Base-by-base conservation (phyloP, 2,113 vertebrate genomes). In the Caracal caracal region DNA sequence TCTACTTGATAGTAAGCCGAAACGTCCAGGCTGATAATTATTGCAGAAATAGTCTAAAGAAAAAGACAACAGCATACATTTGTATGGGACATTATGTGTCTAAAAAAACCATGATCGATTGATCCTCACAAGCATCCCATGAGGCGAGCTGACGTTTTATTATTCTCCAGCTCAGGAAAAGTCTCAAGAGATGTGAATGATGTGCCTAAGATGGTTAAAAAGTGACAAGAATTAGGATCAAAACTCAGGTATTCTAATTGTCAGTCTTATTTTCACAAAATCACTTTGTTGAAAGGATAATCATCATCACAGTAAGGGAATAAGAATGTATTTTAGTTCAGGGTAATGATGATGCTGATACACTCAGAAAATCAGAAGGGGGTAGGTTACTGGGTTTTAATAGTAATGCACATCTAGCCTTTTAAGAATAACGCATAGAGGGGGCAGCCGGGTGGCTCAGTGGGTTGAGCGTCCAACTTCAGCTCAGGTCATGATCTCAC, bases 31-130 rank as follows among this genome's bases (percentile, higher is more conserved):
- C 40, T 56, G 78, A 65, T 66, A 33, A 61, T 88, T 82, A 65
- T 30, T 90, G 51, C 20, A 94, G 56, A 95, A 81, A 59, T 26
- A 70, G 66, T 93, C 22, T 68, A 88, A 95, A 91, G 61, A 49
- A 78, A 92, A 92, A 81, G 3, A 40, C 10, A 30, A 6, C 9
- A 56, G 35, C 28, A 85, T 5, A 11, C 13, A 33, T 70, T 63
- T 65, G 10, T 68, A 76, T 24, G 19, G 49, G 10, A 73, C n/a
- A n/a, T 17, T 65, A 17, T 17, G 0, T 13, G 59, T 56, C 73
- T 76, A 43, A 53, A 49, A 94, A 95, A 78, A 26, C 22, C 15
- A 26, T 6, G 16, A 66, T 15, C 43, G 16, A 0, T 30, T 73
- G n/a, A 26, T 92, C 71, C 70, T 87, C 9, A 40, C 63, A 79